Percentiles rank a stretch among this genome's conserved stretches.
These are phyloP conservation scores for Ctenomys sociabilis DNA, from an alignment of 2,113 vertebrate species.

Conservation along the genomic window DNA sequence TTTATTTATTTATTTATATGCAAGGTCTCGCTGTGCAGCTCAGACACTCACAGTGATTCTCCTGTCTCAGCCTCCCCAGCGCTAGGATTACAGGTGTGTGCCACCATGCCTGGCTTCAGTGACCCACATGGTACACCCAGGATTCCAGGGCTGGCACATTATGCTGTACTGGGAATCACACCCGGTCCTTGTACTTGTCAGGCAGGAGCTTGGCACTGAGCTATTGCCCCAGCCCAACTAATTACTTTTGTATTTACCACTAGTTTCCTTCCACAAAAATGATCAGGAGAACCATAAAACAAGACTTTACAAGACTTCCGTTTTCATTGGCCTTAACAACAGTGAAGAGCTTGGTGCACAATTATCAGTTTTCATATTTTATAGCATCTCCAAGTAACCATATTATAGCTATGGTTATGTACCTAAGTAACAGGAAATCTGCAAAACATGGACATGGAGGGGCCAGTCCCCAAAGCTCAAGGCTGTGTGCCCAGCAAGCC, in stretches of 20 bases:
- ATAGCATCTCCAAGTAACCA: neutral
- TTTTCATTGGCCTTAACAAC: neutral
- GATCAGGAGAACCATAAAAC: neutral
- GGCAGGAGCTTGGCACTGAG: too few relatives aligned
- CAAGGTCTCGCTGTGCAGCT: too few relatives aligned
- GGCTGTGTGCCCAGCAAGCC: neutral
- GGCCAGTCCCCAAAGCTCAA: neutral
- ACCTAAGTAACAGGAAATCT: neutral
- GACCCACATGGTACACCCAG: too few relatives aligned
- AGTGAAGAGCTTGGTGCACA: neutral
- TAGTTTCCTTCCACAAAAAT: neutral
- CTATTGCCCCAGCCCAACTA: too few relatives aligned
- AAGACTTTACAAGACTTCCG: neutral
- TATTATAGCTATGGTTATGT: neutral
- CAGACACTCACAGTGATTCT: too few relatives aligned
- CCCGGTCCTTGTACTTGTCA: too few relatives aligned
- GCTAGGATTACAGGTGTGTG: too few relatives aligned
- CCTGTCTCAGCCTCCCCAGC: too few relatives aligned
- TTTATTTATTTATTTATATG: too few relatives aligned
- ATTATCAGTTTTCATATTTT: neutral
- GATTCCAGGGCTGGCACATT: too few relatives aligned
- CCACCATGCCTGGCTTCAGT: too few relatives aligned
- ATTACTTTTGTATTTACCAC: neutral
- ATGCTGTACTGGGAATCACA: too few relatives aligned
- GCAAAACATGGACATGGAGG: accelerated